Evolutionary conservation across 2,888 invertebrate species (phyloP).

Genomic region (Nebria salina): DNA sequence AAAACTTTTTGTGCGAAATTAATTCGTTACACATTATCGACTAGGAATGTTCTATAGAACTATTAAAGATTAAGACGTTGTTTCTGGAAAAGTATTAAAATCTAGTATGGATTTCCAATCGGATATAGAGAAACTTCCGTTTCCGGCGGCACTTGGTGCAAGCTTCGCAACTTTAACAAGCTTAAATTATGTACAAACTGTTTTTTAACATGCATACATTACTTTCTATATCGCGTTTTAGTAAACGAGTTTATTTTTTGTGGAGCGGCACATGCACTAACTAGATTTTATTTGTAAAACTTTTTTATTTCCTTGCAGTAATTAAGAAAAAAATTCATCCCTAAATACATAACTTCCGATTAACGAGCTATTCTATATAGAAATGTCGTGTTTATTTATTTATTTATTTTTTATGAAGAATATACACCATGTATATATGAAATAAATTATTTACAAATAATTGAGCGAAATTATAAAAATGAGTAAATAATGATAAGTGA

Average conservation of each 20-base stretch:
- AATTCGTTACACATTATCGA: neutral
- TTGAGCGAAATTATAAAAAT: no score
- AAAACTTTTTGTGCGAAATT: neutral
- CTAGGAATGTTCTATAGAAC: neutral
- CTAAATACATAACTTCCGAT: no score
- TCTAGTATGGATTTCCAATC: slow-evolving; percentile 37
- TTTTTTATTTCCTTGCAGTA: neutral
- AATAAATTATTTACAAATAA: no score
- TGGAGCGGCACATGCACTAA: neutral
- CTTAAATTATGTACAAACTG: slow-evolving; percentile 31
- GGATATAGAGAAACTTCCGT: slow-evolving; percentile 36
- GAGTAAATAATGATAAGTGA: no score
- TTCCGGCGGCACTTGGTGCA: slow-evolving; percentile 16
- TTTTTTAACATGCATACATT: neutral
- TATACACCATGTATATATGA: no score
- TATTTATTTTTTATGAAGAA: no score
- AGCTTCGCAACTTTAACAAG: neutral
- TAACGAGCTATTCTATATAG: no score
- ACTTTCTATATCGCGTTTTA: neutral
- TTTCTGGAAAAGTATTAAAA: neutral
- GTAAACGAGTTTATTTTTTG: neutral
- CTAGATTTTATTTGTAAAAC: neutral
- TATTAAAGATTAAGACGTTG: neutral
- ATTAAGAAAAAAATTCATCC: no score
- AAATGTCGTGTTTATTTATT: no score